Conservation (phyloP, 2,888 invertebrate species). For the Dione vanillae region DNA sequence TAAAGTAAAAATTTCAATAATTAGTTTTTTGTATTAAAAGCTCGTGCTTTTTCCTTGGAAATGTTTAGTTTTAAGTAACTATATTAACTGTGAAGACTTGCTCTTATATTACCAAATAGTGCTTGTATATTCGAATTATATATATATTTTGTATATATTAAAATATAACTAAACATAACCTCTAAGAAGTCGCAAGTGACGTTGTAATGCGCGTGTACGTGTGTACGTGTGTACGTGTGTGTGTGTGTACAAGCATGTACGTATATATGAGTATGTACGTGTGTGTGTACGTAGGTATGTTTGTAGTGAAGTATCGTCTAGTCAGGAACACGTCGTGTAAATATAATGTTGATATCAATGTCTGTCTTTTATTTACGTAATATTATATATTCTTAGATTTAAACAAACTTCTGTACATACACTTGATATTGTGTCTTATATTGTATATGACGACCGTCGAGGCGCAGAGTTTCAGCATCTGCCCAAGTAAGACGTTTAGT, state of each 20-base stretch:
- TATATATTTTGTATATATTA: not conserved
- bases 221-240: slow-evolving; percentile 24
- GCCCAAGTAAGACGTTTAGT: too few relatives aligned
- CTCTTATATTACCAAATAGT: not conserved
- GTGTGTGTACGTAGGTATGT: slow-evolving; percentile 23
- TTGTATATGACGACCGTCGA: too few relatives aligned
- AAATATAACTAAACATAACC: not conserved
- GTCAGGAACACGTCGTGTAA: slow-evolving; percentile 47
- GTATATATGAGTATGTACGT: not conserved
- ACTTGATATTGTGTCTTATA: too few relatives aligned
- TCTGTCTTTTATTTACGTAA: slow-evolving; percentile 15
- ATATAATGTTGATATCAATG: slow-evolving; percentile 18
- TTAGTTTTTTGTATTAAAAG: too few relatives aligned
- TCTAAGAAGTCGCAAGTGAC: not conserved
- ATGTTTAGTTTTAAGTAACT: not conserved
- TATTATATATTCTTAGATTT: not conserved
- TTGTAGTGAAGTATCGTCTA: slow-evolving; percentile 42
- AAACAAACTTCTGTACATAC: too few relatives aligned
- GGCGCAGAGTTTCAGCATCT: too few relatives aligned
- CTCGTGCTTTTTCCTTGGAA: not conserved
- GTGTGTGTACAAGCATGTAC: slow-evolving; percentile 24
- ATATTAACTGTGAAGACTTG: not conserved
- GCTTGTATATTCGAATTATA: not conserved
- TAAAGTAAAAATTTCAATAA: too few relatives aligned
- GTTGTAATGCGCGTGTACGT: too few relatives aligned